These are phyloP conservation scores for Psilopogon haemacephalus DNA, from an alignment of 2,113 vertebrate species.

Conservation along the genomic window DNA sequence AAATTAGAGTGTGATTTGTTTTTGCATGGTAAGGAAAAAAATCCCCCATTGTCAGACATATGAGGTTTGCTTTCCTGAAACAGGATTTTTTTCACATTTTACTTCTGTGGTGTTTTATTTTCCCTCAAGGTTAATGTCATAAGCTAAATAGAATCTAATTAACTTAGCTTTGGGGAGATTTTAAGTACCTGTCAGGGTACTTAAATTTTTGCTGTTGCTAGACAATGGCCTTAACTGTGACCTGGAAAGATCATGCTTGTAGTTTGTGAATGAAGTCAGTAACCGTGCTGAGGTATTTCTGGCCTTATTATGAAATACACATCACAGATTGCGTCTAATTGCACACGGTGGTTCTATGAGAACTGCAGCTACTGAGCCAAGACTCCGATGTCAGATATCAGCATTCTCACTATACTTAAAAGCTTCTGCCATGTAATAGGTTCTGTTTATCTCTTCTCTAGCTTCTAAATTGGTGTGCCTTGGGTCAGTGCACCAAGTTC, in stretches of 20 bases:
- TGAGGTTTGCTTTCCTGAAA: not conserved
- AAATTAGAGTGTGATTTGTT: slow-evolving; percentile 4
- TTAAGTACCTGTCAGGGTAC: slow-evolving; percentile 8
- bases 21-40: not conserved
- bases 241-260: slow-evolving; percentile 7
- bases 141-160: slow-evolving; percentile 51
- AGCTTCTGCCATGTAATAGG: slow-evolving; percentile 12
- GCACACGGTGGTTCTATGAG: slow-evolving; percentile 40
- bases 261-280: slow-evolving; percentile 23
- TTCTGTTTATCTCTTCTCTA: slow-evolving; percentile 37
- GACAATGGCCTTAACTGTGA: slow-evolving; percentile 15
- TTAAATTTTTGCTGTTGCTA: slow-evolving; percentile 3
- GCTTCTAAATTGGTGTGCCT: slow-evolving; percentile 29
- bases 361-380: slow-evolving; percentile 52
- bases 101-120: not conserved
- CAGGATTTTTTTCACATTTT: not conserved
- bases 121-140: not conserved
- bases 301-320: slow-evolving; percentile 20
- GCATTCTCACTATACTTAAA: slow-evolving; percentile 34
- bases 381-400: slow-evolving; percentile 46
- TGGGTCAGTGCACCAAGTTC: slow-evolving; percentile 51
- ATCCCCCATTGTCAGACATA: not conserved
- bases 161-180: not conserved
- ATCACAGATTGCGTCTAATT: slow-evolving; percentile 57
- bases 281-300: not conserved